Evolutionary conservation across 2,113 vertebrate species (phyloP).

Genomic region (human (Homo sapiens)): GRCh38 chr19:37037001-37037500

Average conservation of each 20-base stretch:
- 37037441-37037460: not conserved
- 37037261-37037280: not conserved
- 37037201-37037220: not conserved
- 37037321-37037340: not conserved
- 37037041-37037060: not conserved
- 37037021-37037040: not conserved
- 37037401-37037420: not conserved
- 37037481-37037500: not conserved
- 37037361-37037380: fast-evolving
- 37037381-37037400: not conserved
- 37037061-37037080: too few relatives aligned
- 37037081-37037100: not conserved
- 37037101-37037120: not conserved
- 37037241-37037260: not conserved
- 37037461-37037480: not conserved
- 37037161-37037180: not conserved
- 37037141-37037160: not conserved
- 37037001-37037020: not conserved
- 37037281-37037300: not conserved
- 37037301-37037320: not conserved
- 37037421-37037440: not conserved
- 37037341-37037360: not conserved
- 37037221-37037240: not conserved
- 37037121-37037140: not conserved
- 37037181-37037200: not conserved